phyloP scores from a whole-genome alignment of 1,140 invertebrate species.

The Apis laboriosa region DNA sequence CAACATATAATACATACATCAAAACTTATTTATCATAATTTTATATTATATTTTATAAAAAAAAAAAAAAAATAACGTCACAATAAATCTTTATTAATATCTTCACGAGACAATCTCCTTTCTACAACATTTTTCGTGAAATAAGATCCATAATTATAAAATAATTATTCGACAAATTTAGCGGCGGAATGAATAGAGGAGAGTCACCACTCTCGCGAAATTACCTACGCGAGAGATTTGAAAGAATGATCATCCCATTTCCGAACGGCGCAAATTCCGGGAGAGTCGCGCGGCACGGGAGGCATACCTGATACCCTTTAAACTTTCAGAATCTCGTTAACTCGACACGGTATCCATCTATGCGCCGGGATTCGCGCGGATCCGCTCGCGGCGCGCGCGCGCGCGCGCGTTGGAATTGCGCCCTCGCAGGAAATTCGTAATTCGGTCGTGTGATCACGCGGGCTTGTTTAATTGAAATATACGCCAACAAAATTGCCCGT shows the following conservation, averaged over 20 bases:
- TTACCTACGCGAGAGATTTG: not conserved
- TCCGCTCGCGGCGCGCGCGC: not conserved
- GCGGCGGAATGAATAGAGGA: no score
- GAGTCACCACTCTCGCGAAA: not conserved
- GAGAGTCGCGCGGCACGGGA: not conserved
- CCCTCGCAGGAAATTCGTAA: conserved; percentile 8
- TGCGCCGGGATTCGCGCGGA: not conserved
- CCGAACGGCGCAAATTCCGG: not conserved
- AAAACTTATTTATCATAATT: no score
- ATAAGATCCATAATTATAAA: no score
- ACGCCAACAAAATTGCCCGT: conserved; percentile 20
- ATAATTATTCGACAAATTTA: not conserved
- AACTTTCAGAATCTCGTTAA: conserved; percentile 27
- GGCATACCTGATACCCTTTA: not conserved
- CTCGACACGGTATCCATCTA: not conserved
- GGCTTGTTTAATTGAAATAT: conserved; percentile 41
- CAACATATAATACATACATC: no score
- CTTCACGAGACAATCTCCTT: no score
- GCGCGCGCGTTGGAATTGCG: not conserved
- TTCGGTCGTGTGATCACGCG: not conserved
- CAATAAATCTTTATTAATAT: no score
- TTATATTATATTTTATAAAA: no score
- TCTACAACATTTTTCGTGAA: no score
- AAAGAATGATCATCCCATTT: not conserved
- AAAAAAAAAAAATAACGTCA: no score